Conservation (phyloP, 2,113 vertebrate species). For the Orientallactaga bullata region DNA sequence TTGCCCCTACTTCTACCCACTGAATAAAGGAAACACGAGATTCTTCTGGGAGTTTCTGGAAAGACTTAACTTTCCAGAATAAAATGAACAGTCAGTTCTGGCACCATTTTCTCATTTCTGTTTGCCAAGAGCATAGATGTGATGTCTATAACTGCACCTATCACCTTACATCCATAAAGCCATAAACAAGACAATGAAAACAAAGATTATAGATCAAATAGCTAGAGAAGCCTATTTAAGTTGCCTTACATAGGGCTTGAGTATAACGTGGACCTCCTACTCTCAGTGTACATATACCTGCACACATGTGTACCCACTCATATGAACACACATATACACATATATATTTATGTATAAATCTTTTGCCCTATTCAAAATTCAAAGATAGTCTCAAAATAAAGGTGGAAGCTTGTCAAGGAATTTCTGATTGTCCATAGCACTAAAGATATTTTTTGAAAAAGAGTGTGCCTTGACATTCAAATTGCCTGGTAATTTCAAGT, state of each 20-base stretch:
- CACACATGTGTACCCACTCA: too few relatives aligned
- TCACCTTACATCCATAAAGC: neutral
- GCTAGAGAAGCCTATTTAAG: neutral
- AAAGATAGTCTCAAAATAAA: constrained; percentile 45
- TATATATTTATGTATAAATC: neutral
- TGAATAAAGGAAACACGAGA: neutral
- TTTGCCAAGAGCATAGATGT: neutral
- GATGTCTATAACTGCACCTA: neutral
- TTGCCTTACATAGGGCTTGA: neutral
- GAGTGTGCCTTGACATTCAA: constrained; percentile 13
- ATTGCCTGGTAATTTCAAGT: neutral
- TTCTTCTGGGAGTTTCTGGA: neutral
- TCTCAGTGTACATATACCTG: neutral
- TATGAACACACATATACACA: too few relatives aligned
- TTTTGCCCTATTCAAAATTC: constrained; percentile 28
- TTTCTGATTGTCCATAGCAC: constrained; percentile 20
- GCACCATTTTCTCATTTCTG: neutral
- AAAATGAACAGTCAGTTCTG: neutral
- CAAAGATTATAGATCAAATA: neutral
- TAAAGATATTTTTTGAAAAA: neutral
- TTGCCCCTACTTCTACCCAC: neutral
- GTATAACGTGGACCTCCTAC: neutral
- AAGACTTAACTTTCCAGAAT: constrained; percentile 19
- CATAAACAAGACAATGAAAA: constrained; percentile 15
- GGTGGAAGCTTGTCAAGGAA: constrained; percentile 7